These are phyloP conservation scores for Euura saliciscinereae DNA, from an alignment of 1,140 invertebrate species.

Conservation along the genomic window DNA sequence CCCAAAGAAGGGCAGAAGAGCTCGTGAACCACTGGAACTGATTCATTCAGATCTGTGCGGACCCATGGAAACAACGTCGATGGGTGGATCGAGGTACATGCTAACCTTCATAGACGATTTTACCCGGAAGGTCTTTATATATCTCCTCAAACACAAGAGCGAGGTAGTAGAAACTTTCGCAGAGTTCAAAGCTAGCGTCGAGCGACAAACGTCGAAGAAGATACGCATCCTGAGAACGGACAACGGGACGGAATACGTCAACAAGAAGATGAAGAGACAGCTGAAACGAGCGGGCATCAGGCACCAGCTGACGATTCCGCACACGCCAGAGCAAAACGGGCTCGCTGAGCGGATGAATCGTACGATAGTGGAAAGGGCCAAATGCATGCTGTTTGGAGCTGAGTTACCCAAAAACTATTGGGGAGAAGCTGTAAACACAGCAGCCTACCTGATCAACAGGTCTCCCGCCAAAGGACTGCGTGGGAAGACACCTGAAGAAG, in stretches of 20 bases:
- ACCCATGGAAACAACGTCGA: constrained; percentile 2
- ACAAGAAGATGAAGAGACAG: constrained; percentile 27
- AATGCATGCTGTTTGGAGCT: too few relatives aligned
- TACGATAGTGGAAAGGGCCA: too few relatives aligned
- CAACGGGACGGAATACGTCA: constrained; percentile 42
- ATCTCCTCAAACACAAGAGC: constrained; percentile 36
- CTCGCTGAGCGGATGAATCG: too few relatives aligned
- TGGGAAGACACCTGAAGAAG: constrained; percentile 30
- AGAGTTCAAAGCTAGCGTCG: constrained; percentile 28
- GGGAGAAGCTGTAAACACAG: too few relatives aligned
- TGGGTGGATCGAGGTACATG: constrained; percentile 31
- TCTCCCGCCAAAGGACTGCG: too few relatives aligned
- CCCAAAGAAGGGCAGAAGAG: constrained; percentile 18
- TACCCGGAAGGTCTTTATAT: constrained; percentile 29
- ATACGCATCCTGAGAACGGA: constrained; percentile 38
- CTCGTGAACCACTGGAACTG: constrained; percentile 8
- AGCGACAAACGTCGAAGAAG: constrained; percentile 34
- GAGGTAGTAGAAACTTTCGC: constrained; percentile 22
- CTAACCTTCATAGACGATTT: constrained; percentile 39
- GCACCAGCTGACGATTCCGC: constrained; percentile 28
- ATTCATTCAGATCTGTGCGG: constrained; percentile 35
- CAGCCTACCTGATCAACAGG: too few relatives aligned
- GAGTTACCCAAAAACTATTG: too few relatives aligned
- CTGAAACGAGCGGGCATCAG: constrained; percentile 25
- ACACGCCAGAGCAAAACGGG: too few relatives aligned